A percentile compares a stretch with the other conserved stretches of the same genome.
phyloP scores from a whole-genome alignment of 2,113 vertebrate species.

The Paratilapia polleni region DNA sequence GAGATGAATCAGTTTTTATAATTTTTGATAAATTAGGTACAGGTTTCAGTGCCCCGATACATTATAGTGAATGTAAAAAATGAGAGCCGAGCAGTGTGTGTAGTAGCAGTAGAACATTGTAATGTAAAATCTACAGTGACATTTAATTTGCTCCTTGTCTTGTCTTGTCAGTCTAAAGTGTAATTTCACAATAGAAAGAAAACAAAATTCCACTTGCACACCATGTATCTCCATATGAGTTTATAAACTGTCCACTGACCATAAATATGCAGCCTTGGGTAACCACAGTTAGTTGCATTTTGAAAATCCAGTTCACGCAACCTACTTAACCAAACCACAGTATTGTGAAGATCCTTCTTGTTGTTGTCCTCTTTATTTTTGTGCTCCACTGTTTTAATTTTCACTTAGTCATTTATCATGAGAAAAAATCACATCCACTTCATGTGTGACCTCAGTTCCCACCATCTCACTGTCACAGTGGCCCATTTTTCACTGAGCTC shows the following conservation, averaged over 20 bases:
- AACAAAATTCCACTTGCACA: background rate
- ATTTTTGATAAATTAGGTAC: background rate
- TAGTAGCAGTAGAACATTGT: background rate
- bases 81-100: background rate
- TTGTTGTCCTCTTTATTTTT: slow-evolving; percentile 9
- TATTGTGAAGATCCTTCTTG: slow-evolving; percentile 22
- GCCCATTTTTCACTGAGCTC: slow-evolving; percentile 50
- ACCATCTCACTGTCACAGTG: slow-evolving; percentile 46
- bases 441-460: slow-evolving; percentile 52
- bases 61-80: background rate
- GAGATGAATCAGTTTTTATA: background rate
- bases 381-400: slow-evolving; percentile 28
- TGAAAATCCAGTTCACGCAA: slow-evolving; percentile 26
- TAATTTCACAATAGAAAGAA: slow-evolving; percentile 8
- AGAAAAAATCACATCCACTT: slow-evolving; percentile 31
- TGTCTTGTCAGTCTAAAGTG: background rate
- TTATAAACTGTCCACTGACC: slow-evolving; percentile 9
- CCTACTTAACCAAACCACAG: slow-evolving; percentile 47
- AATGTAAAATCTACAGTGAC: background rate
- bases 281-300: slow-evolving; percentile 46
- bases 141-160: slow-evolving; percentile 10
- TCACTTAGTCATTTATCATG: slow-evolving; percentile 32
- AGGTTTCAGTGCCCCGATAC: background rate
- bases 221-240: background rate
- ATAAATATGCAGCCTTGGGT: slow-evolving; percentile 21